A percentile compares a stretch with the other conserved stretches of the same genome.
These are phyloP conservation scores for Suncus etruscus DNA, from an alignment of 2,113 vertebrate genomes.

Conservation along the genomic window DNA sequence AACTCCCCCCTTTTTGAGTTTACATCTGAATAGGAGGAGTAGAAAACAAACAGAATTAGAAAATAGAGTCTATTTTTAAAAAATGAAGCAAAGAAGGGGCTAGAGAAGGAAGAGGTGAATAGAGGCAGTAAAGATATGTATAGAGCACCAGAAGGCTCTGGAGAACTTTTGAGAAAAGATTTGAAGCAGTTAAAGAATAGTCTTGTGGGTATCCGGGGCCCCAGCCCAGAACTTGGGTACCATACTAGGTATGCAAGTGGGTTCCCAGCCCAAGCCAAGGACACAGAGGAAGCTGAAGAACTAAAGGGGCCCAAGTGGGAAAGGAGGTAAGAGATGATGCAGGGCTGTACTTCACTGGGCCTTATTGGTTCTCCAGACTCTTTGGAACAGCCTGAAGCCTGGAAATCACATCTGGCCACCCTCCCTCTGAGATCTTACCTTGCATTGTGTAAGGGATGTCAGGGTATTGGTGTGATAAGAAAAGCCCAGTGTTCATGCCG, in stretches of 20 bases:
- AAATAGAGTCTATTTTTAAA: no score
- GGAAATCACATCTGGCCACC: no score
- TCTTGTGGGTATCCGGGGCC: no score
- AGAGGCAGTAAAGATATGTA: not conserved
- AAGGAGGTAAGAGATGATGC: not conserved
- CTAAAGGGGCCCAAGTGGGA: not conserved
- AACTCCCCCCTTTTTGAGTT: no score
- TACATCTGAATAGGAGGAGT: no score
- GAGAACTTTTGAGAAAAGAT: not conserved
- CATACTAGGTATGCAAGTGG: not conserved
- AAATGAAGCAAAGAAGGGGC: conserved; percentile 19
- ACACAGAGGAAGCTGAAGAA: not conserved
- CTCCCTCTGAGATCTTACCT: not conserved
- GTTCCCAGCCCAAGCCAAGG: not conserved
- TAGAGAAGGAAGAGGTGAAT: not conserved
- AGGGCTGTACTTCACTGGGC: not conserved
- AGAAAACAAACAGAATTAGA: no score
- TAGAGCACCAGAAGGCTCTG: not conserved
- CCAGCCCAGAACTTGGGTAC: not conserved
- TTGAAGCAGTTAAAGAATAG: not conserved
- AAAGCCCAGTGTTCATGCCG: no score
- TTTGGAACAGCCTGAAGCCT: not conserved
- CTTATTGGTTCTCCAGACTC: not conserved
- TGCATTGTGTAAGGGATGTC: not conserved
- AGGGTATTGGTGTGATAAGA: no score